Conservation (phyloP, 2,113 vertebrate genomes). For the Oncorhynchus gorbuscha region DNA sequence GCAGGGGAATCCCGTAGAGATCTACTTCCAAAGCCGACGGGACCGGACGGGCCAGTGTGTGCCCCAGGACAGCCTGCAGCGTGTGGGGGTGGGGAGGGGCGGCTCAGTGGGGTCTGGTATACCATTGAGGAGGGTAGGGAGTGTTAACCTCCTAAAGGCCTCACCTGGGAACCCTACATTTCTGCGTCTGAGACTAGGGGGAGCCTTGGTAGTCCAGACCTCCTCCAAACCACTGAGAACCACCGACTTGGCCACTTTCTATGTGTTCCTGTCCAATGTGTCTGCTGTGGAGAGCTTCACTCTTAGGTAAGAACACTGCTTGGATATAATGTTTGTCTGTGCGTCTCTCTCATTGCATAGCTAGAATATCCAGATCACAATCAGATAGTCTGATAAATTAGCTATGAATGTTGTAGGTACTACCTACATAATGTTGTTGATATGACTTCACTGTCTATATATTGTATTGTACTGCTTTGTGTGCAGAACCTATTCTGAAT, state of each 20-base stretch:
- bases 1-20: slow-evolving; percentile 80
- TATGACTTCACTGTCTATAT: no score
- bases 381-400: background rate
- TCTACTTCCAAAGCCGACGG: slow-evolving; percentile 82
- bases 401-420: background rate
- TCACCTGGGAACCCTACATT: slow-evolving; percentile 73
- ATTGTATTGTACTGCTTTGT: no score
- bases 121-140: slow-evolving; percentile 85
- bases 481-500: background rate
- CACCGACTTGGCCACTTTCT: slow-evolving; percentile 83
- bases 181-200: slow-evolving; percentile 81
- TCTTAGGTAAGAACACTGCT: slow-evolving; percentile 80
- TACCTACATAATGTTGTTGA: no score
- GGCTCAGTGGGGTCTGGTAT: slow-evolving; percentile 62
- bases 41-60: slow-evolving; percentile 75
- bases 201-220: slow-evolving; percentile 79
- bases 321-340: background rate
- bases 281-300: slow-evolving; percentile 82
- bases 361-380: background rate
- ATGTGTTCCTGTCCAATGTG: slow-evolving; percentile 79
- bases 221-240: slow-evolving; percentile 76
- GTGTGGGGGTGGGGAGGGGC: slow-evolving; percentile 52
- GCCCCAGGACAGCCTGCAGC: slow-evolving; percentile 70
- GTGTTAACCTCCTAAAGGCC: slow-evolving; percentile 80
- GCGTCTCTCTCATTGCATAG: background rate